Evolutionary conservation across 2,888 invertebrate species (phyloP).

Genomic region (Caenorhabditis plicata): DNA sequence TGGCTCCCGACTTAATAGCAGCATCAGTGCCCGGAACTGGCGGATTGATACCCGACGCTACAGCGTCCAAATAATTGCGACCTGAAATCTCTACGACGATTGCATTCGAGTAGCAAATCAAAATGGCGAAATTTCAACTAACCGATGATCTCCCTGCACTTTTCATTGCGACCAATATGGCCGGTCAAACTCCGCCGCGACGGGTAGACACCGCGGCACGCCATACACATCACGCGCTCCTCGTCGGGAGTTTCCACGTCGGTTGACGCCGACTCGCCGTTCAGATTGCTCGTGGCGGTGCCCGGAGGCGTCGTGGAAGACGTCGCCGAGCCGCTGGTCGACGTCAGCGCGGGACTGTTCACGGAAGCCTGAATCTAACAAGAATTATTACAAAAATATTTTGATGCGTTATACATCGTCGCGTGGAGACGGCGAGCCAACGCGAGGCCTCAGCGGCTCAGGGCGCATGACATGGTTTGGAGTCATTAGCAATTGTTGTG

Average conservation of each 20-base stretch:
- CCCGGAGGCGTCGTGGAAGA: constrained; percentile 27
- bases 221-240: constrained; percentile 53
- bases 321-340: constrained; percentile 27
- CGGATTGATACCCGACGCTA: constrained; percentile 39
- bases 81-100: too few species aligned
- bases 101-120: constrained; percentile 2
- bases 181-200: constrained; percentile 55
- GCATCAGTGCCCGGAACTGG: constrained; percentile 38
- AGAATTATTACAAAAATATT: too few species aligned
- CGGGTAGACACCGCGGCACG: constrained; percentile 59
- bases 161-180: constrained; percentile 61
- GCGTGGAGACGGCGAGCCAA: constrained; percentile 1
- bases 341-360: constrained; percentile 26
- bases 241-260: constrained; percentile 37
- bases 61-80: constrained; percentile 53
- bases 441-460: constrained; percentile 6
- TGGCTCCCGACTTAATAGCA: constrained; percentile 38
- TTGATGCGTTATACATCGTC: neutral
- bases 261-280: constrained; percentile 11
- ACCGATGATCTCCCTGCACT: constrained; percentile 54
- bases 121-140: too few species aligned
- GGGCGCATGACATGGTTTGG: constrained; percentile 15
- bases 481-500: constrained; percentile 13
- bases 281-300: too few species aligned
- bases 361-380: constrained; percentile 15